Percentiles rank a stretch among this genome's conserved stretches.
phyloP scores from a whole-genome alignment of 2,113 vertebrate genomes.

The Platysteira castanea region DNA sequence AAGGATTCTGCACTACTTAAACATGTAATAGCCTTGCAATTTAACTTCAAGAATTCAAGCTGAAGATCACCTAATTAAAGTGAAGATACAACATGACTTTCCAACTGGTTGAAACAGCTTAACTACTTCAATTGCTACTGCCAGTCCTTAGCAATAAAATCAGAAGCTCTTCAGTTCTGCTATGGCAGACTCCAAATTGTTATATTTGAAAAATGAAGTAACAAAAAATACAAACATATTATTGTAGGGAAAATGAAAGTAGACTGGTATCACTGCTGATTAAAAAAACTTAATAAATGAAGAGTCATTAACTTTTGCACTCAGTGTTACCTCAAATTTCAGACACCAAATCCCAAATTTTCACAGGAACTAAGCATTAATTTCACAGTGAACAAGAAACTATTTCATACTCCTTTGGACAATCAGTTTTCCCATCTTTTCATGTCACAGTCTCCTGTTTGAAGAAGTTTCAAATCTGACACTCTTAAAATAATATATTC shows the following conservation, averaged over 20 bases:
- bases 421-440: neutral
- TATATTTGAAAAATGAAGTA: neutral
- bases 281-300: neutral
- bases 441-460: neutral
- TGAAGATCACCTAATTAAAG: neutral
- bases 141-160: neutral
- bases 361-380: neutral
- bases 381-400: neutral
- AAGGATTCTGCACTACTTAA: neutral
- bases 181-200: neutral
- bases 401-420: neutral
- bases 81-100: neutral
- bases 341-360: neutral
- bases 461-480: neutral
- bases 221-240: neutral
- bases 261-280: neutral
- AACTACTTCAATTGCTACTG: neutral
- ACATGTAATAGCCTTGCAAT: neutral
- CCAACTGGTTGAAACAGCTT: neutral
- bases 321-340: neutral
- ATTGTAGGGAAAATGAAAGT: neutral
- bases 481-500: neutral
- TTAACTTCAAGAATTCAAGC: neutral
- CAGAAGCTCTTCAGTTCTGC: neutral
- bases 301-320: neutral